Percentiles rank a stretch among this genome's conserved stretches.
Evolutionary conservation across 1,140 invertebrate species (phyloP).

Genomic region (Ridgeia piscesae): DNA sequence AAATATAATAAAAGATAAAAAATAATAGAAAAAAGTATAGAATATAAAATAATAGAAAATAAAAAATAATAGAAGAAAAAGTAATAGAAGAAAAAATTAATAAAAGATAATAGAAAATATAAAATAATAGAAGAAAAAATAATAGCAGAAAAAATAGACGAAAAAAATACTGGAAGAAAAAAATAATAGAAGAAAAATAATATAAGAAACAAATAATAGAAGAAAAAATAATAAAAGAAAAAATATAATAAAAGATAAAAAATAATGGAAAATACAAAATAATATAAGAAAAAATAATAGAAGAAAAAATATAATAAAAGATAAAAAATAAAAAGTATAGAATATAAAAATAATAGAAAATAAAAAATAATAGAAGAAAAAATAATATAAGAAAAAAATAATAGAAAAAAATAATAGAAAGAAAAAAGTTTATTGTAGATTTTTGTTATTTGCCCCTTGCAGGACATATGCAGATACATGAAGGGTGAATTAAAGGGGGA

Average conservation of each 20-base stretch:
- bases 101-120: too few relatives aligned
- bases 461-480: conserved; percentile 91
- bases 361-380: neutral
- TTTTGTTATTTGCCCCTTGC: conserved; percentile 69
- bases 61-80: neutral
- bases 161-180: too few relatives aligned
- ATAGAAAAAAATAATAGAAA: neutral
- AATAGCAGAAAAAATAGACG: too few relatives aligned
- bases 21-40: neutral
- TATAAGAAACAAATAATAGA: too few relatives aligned
- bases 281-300: neutral
- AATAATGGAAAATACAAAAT: too few relatives aligned
- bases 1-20: too few relatives aligned
- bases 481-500: conserved; percentile 89
- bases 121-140: neutral
- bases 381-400: neutral
- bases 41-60: neutral
- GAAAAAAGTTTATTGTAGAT: too few relatives aligned
- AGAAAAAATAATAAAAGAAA: too few relatives aligned
- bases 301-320: neutral
- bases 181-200: too few relatives aligned
- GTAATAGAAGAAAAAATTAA: neutral
- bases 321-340: neutral
- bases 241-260: too few relatives aligned
- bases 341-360: neutral